phyloP scores from a whole-genome alignment of 2,888 invertebrate species.

The Limenitis camilla region DNA sequence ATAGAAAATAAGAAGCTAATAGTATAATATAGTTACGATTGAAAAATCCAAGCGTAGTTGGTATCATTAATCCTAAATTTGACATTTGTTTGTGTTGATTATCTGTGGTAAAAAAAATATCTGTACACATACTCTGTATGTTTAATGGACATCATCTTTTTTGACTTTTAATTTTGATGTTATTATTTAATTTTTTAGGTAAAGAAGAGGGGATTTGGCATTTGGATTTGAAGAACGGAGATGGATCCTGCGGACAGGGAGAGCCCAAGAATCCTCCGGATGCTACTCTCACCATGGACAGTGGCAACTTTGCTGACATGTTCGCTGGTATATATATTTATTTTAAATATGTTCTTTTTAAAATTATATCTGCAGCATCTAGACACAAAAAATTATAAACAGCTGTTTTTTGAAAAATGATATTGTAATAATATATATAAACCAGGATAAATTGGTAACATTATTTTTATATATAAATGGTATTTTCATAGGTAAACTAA shows the following conservation, averaged over 20 bases:
- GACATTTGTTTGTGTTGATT: no score
- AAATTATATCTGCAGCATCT: no score
- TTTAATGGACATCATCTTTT: background rate
- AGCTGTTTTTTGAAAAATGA: background rate
- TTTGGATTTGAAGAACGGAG: slow-evolving; percentile 91
- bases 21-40: no score
- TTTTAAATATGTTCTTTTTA: no score
- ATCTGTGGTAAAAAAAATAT: no score
- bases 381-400: no score
- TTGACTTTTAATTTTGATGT: background rate
- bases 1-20: no score
- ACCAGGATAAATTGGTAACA: no score
- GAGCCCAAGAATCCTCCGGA: slow-evolving; percentile 81
- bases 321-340: slow-evolving; percentile 78
- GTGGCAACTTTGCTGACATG: slow-evolving; percentile 85
- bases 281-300: slow-evolving; percentile 89
- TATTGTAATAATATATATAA: slow-evolving; percentile 1
- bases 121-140: background rate
- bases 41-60: no score
- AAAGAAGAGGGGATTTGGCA: slow-evolving; percentile 84
- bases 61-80: no score
- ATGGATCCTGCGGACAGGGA: slow-evolving; percentile 86
- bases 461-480: no score
- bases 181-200: slow-evolving; percentile 51
- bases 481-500: slow-evolving; percentile 82